Evolutionary conservation across 1,140 invertebrate species (phyloP), one percentile per base, ranked within the genome.

Genomic region (Caenorhabditis brenneri): DNA sequence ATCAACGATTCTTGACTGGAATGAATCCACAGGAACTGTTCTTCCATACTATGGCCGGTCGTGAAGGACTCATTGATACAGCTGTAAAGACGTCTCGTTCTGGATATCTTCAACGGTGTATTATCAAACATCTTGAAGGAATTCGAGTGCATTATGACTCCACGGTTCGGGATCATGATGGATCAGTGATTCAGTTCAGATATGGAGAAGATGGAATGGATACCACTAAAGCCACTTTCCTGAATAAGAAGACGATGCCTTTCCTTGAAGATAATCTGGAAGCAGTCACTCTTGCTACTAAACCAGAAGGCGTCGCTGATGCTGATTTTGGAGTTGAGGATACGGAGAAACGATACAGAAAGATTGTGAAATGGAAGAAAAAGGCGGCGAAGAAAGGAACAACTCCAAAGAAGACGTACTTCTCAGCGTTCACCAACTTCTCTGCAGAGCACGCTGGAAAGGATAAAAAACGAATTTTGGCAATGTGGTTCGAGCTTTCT

Each of bases 11-110:
- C 89, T 94, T 99, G 93, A 99, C 97, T 0, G 97, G 97, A 80
- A 96, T 99, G 85, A 94, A 95, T 89, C 96, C 97, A 0, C 96
- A 97, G 92, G 97, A 99, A 91, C 98, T 97, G 90, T 99, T 98
- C 92, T 99, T 98, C 91, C 97, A 99, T 93, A 99, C 97, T 91
- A 99, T 99, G 97, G 98, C 98, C 79, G 98, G 98, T 85, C 93
- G 98, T 92, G 98, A 99, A 93, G 93, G 93, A 91, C 89, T 94
- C 31, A 92, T 94, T 85, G 94, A 94, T 91, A 94, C 94, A 42
- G 94, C 94, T 86, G 94, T 95, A 1, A 94, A 94, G 89, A 99
- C 98, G 7, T 97, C 96, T 92, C 93, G 97, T 86, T 97, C 96
- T 89, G 98, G 98, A 87, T 99, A 99, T 91, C 93, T 99, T 79